phyloP scores from a whole-genome alignment of 1,140 invertebrate species.

The Helicoverpa armigera region DNA sequence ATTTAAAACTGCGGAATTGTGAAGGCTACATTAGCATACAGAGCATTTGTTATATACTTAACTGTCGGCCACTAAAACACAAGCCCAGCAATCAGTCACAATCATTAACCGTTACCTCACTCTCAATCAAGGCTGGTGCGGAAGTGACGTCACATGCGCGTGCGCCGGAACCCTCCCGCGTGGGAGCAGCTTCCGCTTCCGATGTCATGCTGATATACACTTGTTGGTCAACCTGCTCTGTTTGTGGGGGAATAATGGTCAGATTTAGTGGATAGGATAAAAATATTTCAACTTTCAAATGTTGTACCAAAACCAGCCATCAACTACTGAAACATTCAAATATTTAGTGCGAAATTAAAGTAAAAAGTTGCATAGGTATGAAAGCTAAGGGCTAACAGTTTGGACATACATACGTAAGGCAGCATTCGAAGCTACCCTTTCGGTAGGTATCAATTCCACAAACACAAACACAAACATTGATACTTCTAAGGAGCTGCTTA shows the following conservation, averaged over 20 bases:
- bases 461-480: too few species aligned
- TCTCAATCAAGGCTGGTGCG: slow-evolving; percentile 47
- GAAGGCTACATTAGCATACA: not conserved
- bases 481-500: too few species aligned
- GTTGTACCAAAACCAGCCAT: too few species aligned
- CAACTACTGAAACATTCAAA: too few species aligned
- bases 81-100: slow-evolving; percentile 6
- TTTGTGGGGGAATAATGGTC: slow-evolving; percentile 30
- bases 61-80: not conserved
- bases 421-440: too few species aligned
- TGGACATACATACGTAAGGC: too few species aligned
- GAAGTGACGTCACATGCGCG: slow-evolving; percentile 62
- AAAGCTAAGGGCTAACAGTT: too few species aligned
- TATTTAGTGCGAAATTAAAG: too few species aligned
- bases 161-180: slow-evolving; percentile 59
- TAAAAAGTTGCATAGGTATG: too few species aligned
- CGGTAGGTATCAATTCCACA: too few species aligned
- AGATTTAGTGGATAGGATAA: not conserved
- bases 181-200: slow-evolving; percentile 77
- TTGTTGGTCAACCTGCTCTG: slow-evolving; percentile 50
- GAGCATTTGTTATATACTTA: slow-evolving; percentile 3
- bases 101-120: slow-evolving; percentile 51
- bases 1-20: too few species aligned
- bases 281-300: slow-evolving; percentile 13
- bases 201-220: slow-evolving; percentile 54